Conservation (phyloP, 37 sponge, comb jelly and placozoan species). For the Dysidea cf. avara region DNA sequence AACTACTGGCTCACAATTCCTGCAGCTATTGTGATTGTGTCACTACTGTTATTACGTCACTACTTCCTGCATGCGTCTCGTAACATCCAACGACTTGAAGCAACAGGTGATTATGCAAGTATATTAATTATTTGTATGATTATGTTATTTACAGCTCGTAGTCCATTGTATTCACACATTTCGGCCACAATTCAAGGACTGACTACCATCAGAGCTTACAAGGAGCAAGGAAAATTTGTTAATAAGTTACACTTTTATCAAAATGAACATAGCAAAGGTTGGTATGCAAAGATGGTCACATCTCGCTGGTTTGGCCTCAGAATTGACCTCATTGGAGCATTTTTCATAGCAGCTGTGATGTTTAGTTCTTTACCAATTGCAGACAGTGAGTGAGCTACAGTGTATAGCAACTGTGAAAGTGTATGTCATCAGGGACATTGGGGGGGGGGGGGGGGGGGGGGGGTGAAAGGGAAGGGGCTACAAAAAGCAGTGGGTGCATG, state of each 20-base stretch:
- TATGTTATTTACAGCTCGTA: slow-evolving; percentile 53
- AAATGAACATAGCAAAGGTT: too few species aligned
- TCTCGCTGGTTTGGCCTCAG: too few species aligned
- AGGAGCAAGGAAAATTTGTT: slow-evolving; percentile 7
- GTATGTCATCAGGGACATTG: too few species aligned
- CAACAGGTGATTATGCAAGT: slow-evolving; percentile 64
- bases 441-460: too few species aligned
- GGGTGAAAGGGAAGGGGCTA: too few species aligned
- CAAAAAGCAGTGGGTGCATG: too few species aligned
- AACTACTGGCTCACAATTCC: slow-evolving; percentile 56
- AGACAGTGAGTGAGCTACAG: too few species aligned
- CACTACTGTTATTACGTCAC: slow-evolving; percentile 32
- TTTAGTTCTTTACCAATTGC: slow-evolving; percentile 34
- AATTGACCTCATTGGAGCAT: slow-evolving; percentile 49
- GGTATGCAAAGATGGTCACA: too few species aligned
- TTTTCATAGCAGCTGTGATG: slow-evolving; percentile 51
- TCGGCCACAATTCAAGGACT: slow-evolving; percentile 81
- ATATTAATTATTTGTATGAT: too few species aligned
- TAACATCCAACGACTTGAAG: slow-evolving; percentile 74
- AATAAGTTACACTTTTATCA: too few species aligned
- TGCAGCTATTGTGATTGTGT: slow-evolving; percentile 19
- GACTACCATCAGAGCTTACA: slow-evolving; percentile 66
- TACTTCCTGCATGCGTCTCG: slow-evolving; percentile 70
- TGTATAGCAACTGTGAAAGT: too few species aligned
- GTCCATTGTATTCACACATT: too few species aligned